Evolutionary conservation across 2,113 vertebrate genomes (phyloP).

Genomic region (Talpa occidentalis): DNA sequence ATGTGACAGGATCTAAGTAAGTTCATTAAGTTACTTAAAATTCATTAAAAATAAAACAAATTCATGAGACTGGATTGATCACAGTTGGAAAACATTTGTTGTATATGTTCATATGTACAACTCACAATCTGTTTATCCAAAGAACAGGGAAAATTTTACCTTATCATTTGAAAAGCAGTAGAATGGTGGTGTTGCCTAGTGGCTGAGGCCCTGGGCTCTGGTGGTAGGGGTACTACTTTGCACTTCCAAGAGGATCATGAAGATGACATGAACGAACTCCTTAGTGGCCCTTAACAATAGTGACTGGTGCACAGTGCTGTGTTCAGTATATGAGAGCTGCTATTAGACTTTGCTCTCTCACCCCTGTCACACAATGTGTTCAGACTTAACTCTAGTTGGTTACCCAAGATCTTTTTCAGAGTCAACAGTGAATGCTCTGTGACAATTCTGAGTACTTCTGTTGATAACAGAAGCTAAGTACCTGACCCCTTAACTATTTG

Average conservation of each 20-base stretch:
- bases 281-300: too few relatives aligned
- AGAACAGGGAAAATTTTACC: background rate
- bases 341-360: background rate
- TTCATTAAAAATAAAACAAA: conserved; percentile 38
- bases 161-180: background rate
- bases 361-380: background rate
- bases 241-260: background rate
- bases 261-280: background rate
- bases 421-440: background rate
- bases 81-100: conserved; percentile 30
- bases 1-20: background rate
- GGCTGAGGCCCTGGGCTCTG: background rate
- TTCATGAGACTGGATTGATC: background rate
- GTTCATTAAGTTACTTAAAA: background rate
- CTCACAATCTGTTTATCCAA: background rate
- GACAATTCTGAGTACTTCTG: background rate
- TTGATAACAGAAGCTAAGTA: background rate
- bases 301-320: too few relatives aligned
- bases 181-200: background rate
- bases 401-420: background rate
- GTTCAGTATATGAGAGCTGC: background rate
- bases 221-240: background rate
- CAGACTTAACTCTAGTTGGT: background rate
- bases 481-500: background rate
- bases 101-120: background rate